These are phyloP conservation scores for Mellilla xanthometata DNA, from an alignment of 2,888 invertebrate species.

Conservation along the genomic window DNA sequence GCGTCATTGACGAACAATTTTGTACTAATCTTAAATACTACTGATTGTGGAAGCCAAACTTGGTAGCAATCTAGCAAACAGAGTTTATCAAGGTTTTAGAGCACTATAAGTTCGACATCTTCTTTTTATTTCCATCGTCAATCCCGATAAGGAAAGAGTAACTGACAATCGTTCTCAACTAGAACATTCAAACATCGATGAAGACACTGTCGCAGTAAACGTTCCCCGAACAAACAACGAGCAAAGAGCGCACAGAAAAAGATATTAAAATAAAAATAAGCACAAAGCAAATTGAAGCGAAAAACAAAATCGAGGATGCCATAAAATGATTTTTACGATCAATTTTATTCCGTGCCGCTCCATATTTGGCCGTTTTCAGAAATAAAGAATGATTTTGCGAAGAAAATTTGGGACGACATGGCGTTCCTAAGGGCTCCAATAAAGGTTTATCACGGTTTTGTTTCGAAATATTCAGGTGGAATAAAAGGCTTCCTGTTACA, in stretches of 20 bases:
- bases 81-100: no score
- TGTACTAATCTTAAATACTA: no score
- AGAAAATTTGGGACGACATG: constrained; percentile 40
- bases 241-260: constrained; percentile 4
- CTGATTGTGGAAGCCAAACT: no score
- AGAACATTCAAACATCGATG: constrained; percentile 1
- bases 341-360: constrained; percentile 14
- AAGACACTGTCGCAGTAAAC: constrained; percentile 8
- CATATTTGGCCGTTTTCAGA: constrained; percentile 22
- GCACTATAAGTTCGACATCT: no score
- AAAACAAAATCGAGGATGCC: constrained; percentile 14
- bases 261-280: constrained; percentile 15
- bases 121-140: background rate
- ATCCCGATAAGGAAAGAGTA: constrained; percentile 5
- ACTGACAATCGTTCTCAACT: constrained; percentile 1
- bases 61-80: no score
- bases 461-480: constrained; percentile 57
- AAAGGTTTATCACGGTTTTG: constrained; percentile 67
- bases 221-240: constrained; percentile 6
- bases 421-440: constrained; percentile 51
- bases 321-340: constrained; percentile 22
- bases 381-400: constrained; percentile 44
- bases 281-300: constrained; percentile 10
- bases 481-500: constrained; percentile 43
- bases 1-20: no score